phyloP scores from a whole-genome alignment of 2,113 vertebrate species.

The Brevimyrus niger region DNA sequence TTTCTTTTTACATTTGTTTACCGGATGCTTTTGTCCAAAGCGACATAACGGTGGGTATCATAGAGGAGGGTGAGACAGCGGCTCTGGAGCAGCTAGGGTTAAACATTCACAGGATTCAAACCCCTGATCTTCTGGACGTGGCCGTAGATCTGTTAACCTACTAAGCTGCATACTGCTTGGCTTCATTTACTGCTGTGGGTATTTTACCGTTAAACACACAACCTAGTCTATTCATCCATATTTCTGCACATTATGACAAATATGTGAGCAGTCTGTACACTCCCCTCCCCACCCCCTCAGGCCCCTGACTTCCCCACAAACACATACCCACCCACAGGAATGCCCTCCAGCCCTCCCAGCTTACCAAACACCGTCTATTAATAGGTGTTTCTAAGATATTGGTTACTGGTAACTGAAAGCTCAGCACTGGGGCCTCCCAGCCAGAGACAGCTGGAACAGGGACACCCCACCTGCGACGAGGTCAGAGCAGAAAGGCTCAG shows the following conservation, averaged over 20 bases:
- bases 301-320: not conserved
- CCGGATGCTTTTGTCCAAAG: not conserved
- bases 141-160: not conserved
- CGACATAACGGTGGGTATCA: not conserved
- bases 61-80: not conserved
- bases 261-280: not conserved
- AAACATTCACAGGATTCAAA: not conserved
- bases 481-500: not conserved
- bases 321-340: not conserved
- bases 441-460: not conserved
- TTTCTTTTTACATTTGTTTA: not conserved
- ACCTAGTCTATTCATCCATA: not conserved
- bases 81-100: not conserved
- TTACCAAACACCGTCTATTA: not conserved
- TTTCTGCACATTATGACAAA: not conserved
- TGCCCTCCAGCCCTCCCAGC: not conserved
- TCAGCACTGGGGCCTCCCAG: not conserved
- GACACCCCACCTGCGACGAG: not conserved
- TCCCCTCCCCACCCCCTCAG: not conserved
- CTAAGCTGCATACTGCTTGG: not conserved
- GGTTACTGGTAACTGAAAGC: slow-evolving; percentile 1
- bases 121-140: not conserved
- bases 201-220: not conserved
- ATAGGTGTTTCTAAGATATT: slow-evolving; percentile 26
- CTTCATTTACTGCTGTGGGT: not conserved